Conservation (phyloP, 2,797 vertebrate genomes). For the Acrossocheilus wenchowensis region DNA sequence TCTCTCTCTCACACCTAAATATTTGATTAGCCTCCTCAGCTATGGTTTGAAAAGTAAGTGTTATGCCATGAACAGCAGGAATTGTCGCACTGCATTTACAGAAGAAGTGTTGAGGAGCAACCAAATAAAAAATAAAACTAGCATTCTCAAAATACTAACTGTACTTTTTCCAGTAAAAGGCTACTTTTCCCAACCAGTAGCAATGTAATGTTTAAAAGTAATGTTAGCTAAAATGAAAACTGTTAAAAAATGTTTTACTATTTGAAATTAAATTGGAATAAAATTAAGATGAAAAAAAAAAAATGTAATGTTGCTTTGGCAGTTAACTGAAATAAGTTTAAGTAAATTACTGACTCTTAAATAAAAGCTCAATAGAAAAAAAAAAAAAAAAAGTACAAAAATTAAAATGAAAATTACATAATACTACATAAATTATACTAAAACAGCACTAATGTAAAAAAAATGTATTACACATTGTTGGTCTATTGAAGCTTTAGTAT, state of each 20-base stretch:
- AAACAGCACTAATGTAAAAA: background rate
- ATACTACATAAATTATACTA: background rate
- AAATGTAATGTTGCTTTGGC: no score
- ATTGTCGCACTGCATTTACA: background rate
- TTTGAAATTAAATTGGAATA: background rate
- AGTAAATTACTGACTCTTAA: no score
- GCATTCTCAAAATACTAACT: background rate
- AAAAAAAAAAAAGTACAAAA: no score
- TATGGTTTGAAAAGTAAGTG: background rate
- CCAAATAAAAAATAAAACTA: background rate
- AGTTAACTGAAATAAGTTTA: no score
- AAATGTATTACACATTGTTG: background rate
- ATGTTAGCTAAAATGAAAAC: background rate
- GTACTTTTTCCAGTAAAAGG: background rate
- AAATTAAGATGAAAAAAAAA: background rate
- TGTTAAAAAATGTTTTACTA: background rate
- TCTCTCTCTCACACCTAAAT: background rate
- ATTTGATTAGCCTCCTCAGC: slow-evolving; percentile 23
- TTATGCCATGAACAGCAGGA: background rate
- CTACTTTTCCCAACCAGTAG: background rate
- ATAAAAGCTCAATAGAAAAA: background rate
- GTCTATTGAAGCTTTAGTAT: background rate
- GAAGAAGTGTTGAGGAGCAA: background rate
- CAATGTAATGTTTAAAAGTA: background rate
- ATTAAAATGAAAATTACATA: no score